Percentiles rank a stretch among this genome's conserved stretches.
Conservation (phyloP, 1,140 invertebrate genomes). For the Pemphigus obesinymphae region DNA sequence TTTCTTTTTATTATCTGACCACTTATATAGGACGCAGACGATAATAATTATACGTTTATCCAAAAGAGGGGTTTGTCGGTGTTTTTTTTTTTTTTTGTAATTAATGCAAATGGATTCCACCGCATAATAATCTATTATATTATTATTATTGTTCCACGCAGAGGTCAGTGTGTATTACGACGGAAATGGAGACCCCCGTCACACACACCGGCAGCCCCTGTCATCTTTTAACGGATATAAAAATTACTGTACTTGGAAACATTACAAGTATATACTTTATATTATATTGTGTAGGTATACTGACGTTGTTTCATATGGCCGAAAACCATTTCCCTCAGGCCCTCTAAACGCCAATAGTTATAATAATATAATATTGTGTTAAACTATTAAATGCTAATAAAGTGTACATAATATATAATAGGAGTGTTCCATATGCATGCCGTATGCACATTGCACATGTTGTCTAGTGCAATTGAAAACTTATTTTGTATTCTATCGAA, state of each 20-base stretch:
- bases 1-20: constrained; percentile 2
- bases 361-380: no score
- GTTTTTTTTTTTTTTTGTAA: constrained; percentile 28
- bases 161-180: constrained; percentile 29
- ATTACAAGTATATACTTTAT: not conserved
- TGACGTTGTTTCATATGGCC: not conserved
- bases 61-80: constrained; percentile 23
- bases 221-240: constrained; percentile 29
- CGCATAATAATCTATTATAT: constrained; percentile 3
- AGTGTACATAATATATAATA: no score
- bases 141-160: constrained; percentile 28
- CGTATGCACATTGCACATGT: no score
- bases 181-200: constrained; percentile 34
- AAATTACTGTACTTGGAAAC: not conserved
- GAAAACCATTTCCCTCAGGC: not conserved
- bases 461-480: no score
- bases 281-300: not conserved
- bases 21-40: constrained; percentile 16
- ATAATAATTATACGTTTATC: constrained; percentile 26
- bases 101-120: constrained; percentile 37
- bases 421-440: no score
- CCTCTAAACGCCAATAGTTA: not conserved
- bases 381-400: no score
- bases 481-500: no score
- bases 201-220: constrained; percentile 15